phyloP scores from a whole-genome alignment of 92 coral and sea anemone genomes.

The Hydrozoanthus gracilis region DNA sequence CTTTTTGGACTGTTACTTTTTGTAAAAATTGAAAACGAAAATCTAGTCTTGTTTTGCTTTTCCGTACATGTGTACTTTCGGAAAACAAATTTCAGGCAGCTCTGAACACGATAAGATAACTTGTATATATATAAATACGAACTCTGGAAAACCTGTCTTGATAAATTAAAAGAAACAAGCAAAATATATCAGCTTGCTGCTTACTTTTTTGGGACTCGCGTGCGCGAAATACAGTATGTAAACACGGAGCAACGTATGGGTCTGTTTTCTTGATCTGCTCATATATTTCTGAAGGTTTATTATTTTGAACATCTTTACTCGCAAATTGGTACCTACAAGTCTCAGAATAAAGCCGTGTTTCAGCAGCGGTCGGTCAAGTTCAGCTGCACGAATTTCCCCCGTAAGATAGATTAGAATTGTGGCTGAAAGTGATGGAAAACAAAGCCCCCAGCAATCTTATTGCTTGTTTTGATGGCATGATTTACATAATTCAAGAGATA shows the following conservation, averaged over 20 bases:
- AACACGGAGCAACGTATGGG: not conserved
- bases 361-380: constrained; percentile 11
- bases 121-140: constrained; percentile 48
- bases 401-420: not conserved
- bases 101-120: constrained; percentile 24
- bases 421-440: constrained; percentile 23
- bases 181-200: not conserved
- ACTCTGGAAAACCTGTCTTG: constrained; percentile 9
- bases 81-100: constrained; percentile 26
- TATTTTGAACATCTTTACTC: not conserved
- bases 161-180: constrained; percentile 41
- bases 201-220: not conserved
- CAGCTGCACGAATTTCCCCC: constrained; percentile 30
- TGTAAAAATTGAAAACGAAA: constrained; percentile 20
- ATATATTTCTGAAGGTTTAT: not conserved
- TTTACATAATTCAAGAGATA: constrained; percentile 16
- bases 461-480: not conserved
- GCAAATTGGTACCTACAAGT: not conserved
- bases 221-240: not conserved
- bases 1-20: constrained; percentile 36
- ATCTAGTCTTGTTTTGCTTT: constrained; percentile 5
- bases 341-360: not conserved
- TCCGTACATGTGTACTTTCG: constrained; percentile 38
- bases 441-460: not conserved
- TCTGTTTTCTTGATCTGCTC: not conserved